Evolutionary conservation across 2,113 vertebrate genomes (phyloP), one percentile per base, ranked within the genome.

Genomic region (Passer domesticus): DNA sequence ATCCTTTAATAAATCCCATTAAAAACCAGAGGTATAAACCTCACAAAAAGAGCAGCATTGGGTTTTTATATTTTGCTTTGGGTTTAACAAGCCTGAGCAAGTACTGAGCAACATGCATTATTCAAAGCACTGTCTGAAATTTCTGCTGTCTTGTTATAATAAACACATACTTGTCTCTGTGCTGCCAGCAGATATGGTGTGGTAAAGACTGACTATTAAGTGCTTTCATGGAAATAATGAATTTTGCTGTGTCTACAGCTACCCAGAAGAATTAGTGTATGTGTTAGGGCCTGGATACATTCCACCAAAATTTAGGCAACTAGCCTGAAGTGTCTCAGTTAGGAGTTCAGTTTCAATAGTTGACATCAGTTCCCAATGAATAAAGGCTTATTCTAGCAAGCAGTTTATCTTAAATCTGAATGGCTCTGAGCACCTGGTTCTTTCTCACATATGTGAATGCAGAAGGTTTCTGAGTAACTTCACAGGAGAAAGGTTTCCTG

Each of bases 191-290:
- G 86, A 78, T 78, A 72, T 7, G 49, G 21, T 44, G 49, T 59
- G 58, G 24, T 70, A 81, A 74, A 89, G 77, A 41, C 10, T 56
- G 77, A 75, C 60, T 56, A 73, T n/a, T 24, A 49, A 88, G 56
- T 66, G 25, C 23, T 87, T 90, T 82, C 58, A 41, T 69, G 70
- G 76, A 96, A 95, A 89, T 87, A 75, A 83, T 50, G 60, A 87
- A 53, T 64, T 68, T 84, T 93, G 39, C 53, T 88, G 55, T 69
- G 79, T 90, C 76, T 94, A 44, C 62, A 95, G 87, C 28, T 82
- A 58, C 21, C 37, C 84, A 72, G 73, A 92, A 87, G 52, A 92
- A 72, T 92, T 84, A 72, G 11, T 49, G 9, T 35, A 41, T 82
- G n/a, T 63, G 55, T 72, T 79, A 85, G 47, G 35, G 49, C 17